Evolutionary conservation across 2,888 invertebrate species (phyloP), one percentile per base, ranked within the genome.

Genomic region (Drosophila recens): DNA sequence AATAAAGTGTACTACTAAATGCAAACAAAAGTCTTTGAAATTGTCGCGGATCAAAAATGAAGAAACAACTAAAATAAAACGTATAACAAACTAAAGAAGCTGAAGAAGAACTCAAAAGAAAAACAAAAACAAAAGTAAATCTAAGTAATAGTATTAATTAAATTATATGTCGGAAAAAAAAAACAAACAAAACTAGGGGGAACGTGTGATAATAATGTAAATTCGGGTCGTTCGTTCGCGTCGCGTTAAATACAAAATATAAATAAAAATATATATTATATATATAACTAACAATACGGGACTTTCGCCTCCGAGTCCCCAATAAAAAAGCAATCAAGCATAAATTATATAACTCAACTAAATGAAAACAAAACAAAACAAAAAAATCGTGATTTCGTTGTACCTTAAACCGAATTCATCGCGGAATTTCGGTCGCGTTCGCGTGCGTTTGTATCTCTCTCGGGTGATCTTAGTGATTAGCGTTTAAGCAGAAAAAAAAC

Each of bases 341-440:
- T 43, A 80, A 80, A 72, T 45, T 48, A 30, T 23, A 72, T 67
- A 72, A 68, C 46, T 58, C 45, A 72, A 79, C 68, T 73, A 76
- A 80, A 72, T 66, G 56, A 72, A 57, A 27, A 27, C 72, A 48
- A 34, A 33, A 15, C 15, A 66, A 67, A 38, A 56, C 68, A 72
- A 72, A 72, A 72, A 82, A 88, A 91, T 92, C 92, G 92, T 92
- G 92, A 92, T 92, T 92, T 92, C 92, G 92, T 92, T 92, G 91
- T 93, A 93, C 93, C 93, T 93, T 92, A 92, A 92, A 92, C 92
- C 92, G 92, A 92, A 91, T 92, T 92, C 92, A 91, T 91, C 93
- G 92, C 91, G 92, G 93, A 92, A 92, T 91, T 46, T 92, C 92
- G 93, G 92, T 92, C 92, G 92, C 92, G 93, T 92, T 91, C 93